phyloP scores from a whole-genome alignment of 1,140 invertebrate species.

The Galleria mellonella region DNA sequence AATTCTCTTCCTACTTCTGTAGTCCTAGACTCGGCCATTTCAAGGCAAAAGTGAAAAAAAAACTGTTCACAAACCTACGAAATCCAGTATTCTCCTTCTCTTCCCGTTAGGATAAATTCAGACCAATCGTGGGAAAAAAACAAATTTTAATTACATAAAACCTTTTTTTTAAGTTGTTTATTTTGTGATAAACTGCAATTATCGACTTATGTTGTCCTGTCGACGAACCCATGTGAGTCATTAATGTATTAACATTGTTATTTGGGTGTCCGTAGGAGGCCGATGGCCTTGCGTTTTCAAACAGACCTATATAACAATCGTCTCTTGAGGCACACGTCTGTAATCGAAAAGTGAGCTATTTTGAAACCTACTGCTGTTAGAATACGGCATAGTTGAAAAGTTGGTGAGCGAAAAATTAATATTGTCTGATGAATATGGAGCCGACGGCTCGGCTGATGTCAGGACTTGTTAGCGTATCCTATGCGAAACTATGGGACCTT shows the following conservation, averaged over 20 bases:
- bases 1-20: no score
- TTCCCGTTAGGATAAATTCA: no score
- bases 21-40: no score
- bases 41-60: no score
- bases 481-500: slow-evolving; percentile 11
- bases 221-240: slow-evolving; percentile 28
- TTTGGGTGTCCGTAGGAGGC: slow-evolving; percentile 60
- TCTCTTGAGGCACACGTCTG: background rate
- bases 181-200: no score
- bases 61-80: no score
- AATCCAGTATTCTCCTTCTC: no score
- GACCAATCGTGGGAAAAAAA: no score
- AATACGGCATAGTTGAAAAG: background rate
- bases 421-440: background rate
- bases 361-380: background rate
- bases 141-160: no score
- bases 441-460: slow-evolving; percentile 16
- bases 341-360: background rate
- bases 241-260: slow-evolving; percentile 32
- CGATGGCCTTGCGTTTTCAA: slow-evolving; percentile 34
- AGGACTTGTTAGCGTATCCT: slow-evolving; percentile 14
- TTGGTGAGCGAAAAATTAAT: background rate
- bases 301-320: slow-evolving; percentile 2
- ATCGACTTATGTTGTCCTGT: background rate
- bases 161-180: no score